Evolutionary conservation across 2,797 vertebrate genomes (phyloP), one percentile per base, ranked within the genome.

Genomic region (Myoxocephalus aenaeus): DNA sequence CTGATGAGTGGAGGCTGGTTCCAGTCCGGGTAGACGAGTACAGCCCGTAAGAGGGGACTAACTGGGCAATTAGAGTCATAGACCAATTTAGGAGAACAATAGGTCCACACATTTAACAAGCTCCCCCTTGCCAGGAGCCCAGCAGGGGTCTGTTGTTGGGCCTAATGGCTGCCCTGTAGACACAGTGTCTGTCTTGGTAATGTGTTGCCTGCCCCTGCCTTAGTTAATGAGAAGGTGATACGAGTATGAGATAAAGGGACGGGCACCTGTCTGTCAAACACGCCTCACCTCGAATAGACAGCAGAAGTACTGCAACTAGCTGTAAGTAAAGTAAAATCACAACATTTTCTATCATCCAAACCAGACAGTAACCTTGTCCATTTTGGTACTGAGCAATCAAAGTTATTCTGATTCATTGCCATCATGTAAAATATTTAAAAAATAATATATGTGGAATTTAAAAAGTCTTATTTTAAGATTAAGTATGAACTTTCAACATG

Each of bases 61-160:
- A 95, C 93, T 91, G 91, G 88, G 86, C 92, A 92, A 94, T 95
- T 95, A 95, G 86, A 93, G 91, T 88, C 90, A 89, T 89, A 92
- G 91, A 84, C 93, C 90, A 95, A 95, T 95, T 96, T 95, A 82
- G 83, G 77, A 90, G 92, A 94, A 95, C 95, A 96, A 96, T 94
- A 78, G 90, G 72, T 73, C 83, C 81, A 91, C 89, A 88, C 84
- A 90, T 92, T 92, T 89, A 89, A 93, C 91, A 92, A 90, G 92
- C 85, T 83, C 80, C 86, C 89, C 51, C 90, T 89, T 92, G 89
- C 91, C 62, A 80, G 90, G 82, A 87, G 72, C 90, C 84, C 93
- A 89, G 90, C 82, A 85, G 92, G 90, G 89, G 87, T 81, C 85
- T 94, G 91, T 95, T 95, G 92, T 94, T 81, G 85, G 80, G 86